Evolutionary conservation across 1,140 invertebrate species (phyloP).

Genomic region (Antheraea mylitta): DNA sequence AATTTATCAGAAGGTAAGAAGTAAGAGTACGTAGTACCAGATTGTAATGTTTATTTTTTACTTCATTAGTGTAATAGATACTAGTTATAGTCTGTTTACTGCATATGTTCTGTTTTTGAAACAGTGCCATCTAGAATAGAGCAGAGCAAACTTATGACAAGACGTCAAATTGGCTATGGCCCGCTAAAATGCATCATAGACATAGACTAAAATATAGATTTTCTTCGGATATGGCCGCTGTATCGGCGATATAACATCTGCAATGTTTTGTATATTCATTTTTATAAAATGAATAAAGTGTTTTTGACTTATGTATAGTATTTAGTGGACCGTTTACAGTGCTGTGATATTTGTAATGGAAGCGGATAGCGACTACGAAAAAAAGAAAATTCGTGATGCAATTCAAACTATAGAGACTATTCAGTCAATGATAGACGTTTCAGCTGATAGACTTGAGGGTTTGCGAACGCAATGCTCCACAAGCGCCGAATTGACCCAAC

Average conservation of each 20-base stretch:
- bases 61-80: no score
- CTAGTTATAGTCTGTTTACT: not conserved
- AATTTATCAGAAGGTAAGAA: no score
- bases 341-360: slow-evolving; percentile 80
- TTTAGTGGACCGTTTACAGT: slow-evolving; percentile 68
- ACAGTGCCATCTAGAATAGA: not conserved
- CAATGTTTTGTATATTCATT: slow-evolving; percentile 78
- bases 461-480: slow-evolving; percentile 95
- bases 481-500: slow-evolving; percentile 94
- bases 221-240: slow-evolving; percentile 76
- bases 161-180: slow-evolving; percentile 38
- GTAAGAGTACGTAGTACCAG: no score
- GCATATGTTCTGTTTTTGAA: not conserved
- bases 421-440: slow-evolving; percentile 97
- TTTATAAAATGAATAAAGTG: slow-evolving; percentile 77
- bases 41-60: no score
- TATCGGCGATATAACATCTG: slow-evolving; percentile 76
- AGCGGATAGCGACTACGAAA: slow-evolving; percentile 79
- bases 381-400: slow-evolving; percentile 80
- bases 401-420: slow-evolving; percentile 81
- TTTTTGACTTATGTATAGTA: slow-evolving; percentile 73
- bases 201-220: slow-evolving; percentile 76
- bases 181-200: slow-evolving; percentile 32
- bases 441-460: slow-evolving; percentile 93
- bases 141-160: not conserved